phyloP scores from a whole-genome alignment of 2,797 vertebrate genomes.

The Morus bassanus region DNA sequence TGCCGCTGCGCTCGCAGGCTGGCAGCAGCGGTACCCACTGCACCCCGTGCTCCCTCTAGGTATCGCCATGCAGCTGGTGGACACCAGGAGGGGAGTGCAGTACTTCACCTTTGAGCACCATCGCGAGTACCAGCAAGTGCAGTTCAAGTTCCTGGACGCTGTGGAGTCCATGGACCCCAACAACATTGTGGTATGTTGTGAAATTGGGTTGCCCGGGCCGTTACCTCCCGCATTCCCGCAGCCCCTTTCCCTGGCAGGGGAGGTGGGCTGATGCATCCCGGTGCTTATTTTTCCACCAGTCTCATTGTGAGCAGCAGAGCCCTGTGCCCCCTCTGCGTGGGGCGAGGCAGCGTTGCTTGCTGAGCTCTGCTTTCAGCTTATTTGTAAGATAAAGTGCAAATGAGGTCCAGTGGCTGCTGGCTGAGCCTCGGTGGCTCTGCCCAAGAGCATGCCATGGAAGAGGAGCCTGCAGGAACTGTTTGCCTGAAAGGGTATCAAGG shows the following conservation, averaged over 20 bases:
- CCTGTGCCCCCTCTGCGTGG: background rate
- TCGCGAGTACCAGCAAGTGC: constrained; percentile 94
- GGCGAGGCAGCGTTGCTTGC: accelerated
- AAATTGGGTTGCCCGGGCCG: accelerated
- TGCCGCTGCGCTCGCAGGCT: accelerated
- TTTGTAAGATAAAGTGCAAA: background rate
- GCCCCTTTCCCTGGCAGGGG: background rate
- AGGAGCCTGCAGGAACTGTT: background rate
- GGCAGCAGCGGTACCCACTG: background rate
- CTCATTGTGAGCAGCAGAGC: background rate
- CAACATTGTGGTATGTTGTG: constrained; percentile 89
- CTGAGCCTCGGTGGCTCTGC: background rate
- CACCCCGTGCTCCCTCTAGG: constrained; percentile 71
- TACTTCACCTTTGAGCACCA: constrained; percentile 91
- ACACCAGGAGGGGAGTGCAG: constrained; percentile 85
- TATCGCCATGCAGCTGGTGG: constrained; percentile 88
- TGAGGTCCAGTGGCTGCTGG: background rate
- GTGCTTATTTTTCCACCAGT: background rate
- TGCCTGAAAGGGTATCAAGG: background rate
- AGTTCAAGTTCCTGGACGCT: constrained; percentile 93
- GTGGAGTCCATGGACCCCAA: constrained; percentile 98
- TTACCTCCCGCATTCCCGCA: background rate
- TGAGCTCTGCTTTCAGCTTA: background rate
- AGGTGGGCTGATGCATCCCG: background rate
- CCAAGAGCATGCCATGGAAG: background rate